Percentiles rank a stretch among this genome's conserved stretches.
Conservation (phyloP, 1,140 invertebrate genomes). For the Caenorhabditis inopinata region DNA sequence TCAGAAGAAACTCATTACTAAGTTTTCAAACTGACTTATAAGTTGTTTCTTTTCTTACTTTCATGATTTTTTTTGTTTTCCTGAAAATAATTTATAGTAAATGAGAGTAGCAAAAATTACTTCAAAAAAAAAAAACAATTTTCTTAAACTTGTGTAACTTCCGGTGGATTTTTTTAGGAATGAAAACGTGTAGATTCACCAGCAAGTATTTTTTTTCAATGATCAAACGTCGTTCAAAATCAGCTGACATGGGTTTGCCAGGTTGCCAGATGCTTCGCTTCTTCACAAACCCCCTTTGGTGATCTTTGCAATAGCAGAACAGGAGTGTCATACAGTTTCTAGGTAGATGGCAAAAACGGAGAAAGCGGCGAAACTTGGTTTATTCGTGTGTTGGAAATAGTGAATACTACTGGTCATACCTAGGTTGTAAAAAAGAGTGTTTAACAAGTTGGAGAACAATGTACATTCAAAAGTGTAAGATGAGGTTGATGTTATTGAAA, state of each 20-base stretch:
- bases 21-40: no score
- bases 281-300: background rate
- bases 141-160: no score
- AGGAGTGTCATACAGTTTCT: background rate
- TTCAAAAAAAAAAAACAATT: no score
- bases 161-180: no score
- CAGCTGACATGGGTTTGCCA: background rate
- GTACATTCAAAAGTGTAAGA: background rate
- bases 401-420: background rate
- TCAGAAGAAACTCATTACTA: no score
- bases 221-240: background rate
- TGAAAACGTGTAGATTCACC: no score
- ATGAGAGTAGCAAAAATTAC: no score
- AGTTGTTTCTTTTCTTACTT: no score
- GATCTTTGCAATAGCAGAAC: background rate
- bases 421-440: background rate
- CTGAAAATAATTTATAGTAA: no score
- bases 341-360: background rate
- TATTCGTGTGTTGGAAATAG: slow-evolving; percentile 7
- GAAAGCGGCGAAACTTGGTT: slow-evolving; percentile 1
- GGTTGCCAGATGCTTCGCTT: background rate
- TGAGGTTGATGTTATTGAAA: background rate
- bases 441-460: background rate
- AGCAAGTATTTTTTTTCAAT: background rate
- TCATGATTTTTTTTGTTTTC: no score